Evolutionary conservation across 1,140 invertebrate species (phyloP).

Genomic region (Heliconius eleuchia): DNA sequence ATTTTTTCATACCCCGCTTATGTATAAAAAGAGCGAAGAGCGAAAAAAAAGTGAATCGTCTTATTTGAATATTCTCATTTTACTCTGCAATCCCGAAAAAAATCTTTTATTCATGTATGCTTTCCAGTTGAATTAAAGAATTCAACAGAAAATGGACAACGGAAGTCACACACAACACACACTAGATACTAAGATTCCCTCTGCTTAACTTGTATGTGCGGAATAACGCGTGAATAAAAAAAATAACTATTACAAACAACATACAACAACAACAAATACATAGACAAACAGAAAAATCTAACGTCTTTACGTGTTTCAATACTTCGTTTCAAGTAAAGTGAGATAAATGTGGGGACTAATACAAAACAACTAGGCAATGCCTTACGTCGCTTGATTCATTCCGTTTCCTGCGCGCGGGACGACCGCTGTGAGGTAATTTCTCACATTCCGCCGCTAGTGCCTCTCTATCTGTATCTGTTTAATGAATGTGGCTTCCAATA

Average conservation of each 20-base stretch:
- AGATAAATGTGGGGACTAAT: conserved; percentile 33
- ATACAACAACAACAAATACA: neutral
- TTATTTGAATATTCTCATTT: no score
- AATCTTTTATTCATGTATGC: no score
- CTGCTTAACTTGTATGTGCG: no score
- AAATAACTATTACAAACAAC: neutral
- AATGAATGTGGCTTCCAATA: conserved; percentile 10
- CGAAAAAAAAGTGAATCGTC: no score
- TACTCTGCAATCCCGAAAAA: no score
- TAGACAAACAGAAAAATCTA: neutral
- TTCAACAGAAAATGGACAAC: no score
- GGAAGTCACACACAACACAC: no score
- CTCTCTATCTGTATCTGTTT: conserved; percentile 4
- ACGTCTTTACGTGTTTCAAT: conserved; percentile 8
- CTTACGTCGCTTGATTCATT: conserved; percentile 35
- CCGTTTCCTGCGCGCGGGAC: conserved; percentile 24
- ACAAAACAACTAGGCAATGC: conserved; percentile 28
- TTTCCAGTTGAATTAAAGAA: no score
- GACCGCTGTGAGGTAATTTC: conserved; percentile 18
- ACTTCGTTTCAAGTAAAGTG: conserved; percentile 27
- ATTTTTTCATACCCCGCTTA: no score
- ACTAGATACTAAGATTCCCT: no score
- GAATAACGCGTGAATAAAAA: no score
- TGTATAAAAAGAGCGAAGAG: no score
- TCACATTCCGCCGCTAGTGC: conserved; percentile 20